Percentiles rank a stretch among this genome's conserved stretches.
Evolutionary conservation across 2,888 invertebrate genomes (phyloP).

Genomic region (Ophion obscuratus): DNA sequence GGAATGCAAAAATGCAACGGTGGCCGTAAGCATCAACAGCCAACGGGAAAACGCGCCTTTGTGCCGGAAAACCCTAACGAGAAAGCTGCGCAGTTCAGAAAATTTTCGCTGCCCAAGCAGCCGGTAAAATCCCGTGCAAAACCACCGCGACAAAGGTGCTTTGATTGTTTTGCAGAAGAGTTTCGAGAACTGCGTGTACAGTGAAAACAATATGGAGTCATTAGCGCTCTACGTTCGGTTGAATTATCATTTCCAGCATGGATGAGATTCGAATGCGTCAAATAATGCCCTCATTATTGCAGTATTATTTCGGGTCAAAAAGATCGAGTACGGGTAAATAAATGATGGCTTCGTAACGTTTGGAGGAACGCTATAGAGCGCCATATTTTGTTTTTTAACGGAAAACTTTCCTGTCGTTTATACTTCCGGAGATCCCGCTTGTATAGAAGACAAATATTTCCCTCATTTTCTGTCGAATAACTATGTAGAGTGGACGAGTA

Average conservation of each 20-base stretch:
- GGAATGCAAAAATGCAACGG: slow-evolving; percentile 30
- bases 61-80: slow-evolving; percentile 34
- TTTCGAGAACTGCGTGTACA: neutral
- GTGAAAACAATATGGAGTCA: slow-evolving; percentile 14
- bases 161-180: slow-evolving; percentile 24
- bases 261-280: neutral
- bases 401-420: too few relatives aligned
- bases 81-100: slow-evolving; percentile 18
- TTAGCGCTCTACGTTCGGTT: slow-evolving; percentile 17
- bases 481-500: too few relatives aligned
- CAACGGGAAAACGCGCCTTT: slow-evolving; percentile 40
- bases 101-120: neutral
- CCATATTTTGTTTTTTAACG: neutral
- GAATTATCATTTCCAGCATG: slow-evolving; percentile 8
- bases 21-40: slow-evolving; percentile 47
- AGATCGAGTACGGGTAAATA: neutral
- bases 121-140: slow-evolving; percentile 30
- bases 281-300: neutral
- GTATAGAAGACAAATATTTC: too few relatives aligned
- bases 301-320: neutral
- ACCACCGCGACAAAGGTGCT: slow-evolving; percentile 24
- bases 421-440: too few relatives aligned
- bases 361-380: neutral
- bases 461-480: too few relatives aligned
- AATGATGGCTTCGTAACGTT: neutral